Percentiles rank a stretch among this genome's conserved stretches.
Evolutionary conservation across 1,140 invertebrate species (phyloP).

Genomic region (Calliphora vicina): DNA sequence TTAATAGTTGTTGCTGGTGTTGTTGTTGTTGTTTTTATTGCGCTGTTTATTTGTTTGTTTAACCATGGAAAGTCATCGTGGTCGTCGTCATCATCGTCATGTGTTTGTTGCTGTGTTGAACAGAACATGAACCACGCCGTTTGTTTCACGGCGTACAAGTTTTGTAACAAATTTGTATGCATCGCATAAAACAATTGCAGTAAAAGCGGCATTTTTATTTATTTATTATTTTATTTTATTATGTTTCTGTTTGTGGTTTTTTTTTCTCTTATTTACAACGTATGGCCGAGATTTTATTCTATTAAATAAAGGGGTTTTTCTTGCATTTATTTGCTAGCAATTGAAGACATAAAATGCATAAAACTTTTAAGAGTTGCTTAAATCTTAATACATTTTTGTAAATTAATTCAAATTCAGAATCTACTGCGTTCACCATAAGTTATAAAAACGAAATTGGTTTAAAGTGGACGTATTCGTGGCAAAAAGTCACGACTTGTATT

Average conservation of each 20-base stretch:
- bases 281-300: conserved; percentile 29
- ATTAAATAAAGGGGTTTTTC: conserved; percentile 2
- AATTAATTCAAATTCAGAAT: not conserved
- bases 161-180: conserved; percentile 28
- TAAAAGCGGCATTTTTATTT: conserved; percentile 37
- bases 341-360: not conserved
- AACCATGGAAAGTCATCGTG: not conserved
- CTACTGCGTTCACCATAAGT: too few relatives aligned
- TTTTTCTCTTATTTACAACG: not conserved
- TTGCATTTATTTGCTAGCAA: not conserved
- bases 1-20: not conserved
- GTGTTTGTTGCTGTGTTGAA: not conserved
- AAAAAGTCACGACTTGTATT: too few relatives aligned
- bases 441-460: too few relatives aligned
- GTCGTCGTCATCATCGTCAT: not conserved
- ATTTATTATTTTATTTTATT: conserved; percentile 4
- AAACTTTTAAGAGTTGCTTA: not conserved
- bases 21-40: not conserved
- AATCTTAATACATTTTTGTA: not conserved
- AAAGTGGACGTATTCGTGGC: too few relatives aligned
- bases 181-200: conserved; percentile 22
- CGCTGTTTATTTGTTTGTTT: too few relatives aligned
- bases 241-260: too few relatives aligned
- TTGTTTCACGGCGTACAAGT: not conserved
- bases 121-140: conserved; percentile 5